Evolutionary conservation across 2,888 invertebrate genomes (phyloP), one percentile per base, ranked within the genome.

Genomic region (Cheilosia vulpina): DNA sequence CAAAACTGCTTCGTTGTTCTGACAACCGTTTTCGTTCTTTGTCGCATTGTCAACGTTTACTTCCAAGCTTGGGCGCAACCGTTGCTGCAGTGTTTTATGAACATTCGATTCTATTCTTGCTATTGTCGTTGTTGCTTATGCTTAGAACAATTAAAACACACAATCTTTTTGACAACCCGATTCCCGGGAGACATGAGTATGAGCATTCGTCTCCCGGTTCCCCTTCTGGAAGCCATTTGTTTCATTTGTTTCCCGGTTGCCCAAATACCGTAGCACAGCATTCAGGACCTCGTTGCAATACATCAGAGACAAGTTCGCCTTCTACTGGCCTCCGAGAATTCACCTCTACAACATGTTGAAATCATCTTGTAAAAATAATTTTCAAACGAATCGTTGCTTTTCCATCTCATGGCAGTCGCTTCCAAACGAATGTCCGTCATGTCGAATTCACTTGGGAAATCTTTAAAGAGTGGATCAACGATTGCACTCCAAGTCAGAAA

Each of bases 361-460:
- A 63, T 24, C 63, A 63, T 63, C 17, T 43, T 63, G 47, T 45
- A 43, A 11, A 63, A 63, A 43, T 63, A 63, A n/a, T 47, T 17
- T 27, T 45, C 31, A 34, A 55, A 55, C n/a, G 55, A 55, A 31
- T 34, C 34, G 55, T 43, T 55, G 31, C 55, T n/a, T 34, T 55
- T 34, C 31, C 34, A 55, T 55, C 55, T 55, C n/a, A 31, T 34
- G 9, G 31, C 34, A 17, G 34, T 34, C 27, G 55, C 17, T 34
- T 57, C 57, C 27, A 9, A 21, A 57, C 38, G 57, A 17, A 57
- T 57, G 9, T 34, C 34, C 34, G 34, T 19, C 19, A 57, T 34
- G 6, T 57, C n/a, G 4, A 57, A 34, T 34, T 57, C 34, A 19
- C 27, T 15, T 53, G 53, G 53, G 27, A 53, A 31, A 31, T 55